Percentiles rank a stretch among this genome's conserved stretches.
phyloP scores from a whole-genome alignment of 2,797 vertebrate species.

The Sebastes hopkinsi region DNA sequence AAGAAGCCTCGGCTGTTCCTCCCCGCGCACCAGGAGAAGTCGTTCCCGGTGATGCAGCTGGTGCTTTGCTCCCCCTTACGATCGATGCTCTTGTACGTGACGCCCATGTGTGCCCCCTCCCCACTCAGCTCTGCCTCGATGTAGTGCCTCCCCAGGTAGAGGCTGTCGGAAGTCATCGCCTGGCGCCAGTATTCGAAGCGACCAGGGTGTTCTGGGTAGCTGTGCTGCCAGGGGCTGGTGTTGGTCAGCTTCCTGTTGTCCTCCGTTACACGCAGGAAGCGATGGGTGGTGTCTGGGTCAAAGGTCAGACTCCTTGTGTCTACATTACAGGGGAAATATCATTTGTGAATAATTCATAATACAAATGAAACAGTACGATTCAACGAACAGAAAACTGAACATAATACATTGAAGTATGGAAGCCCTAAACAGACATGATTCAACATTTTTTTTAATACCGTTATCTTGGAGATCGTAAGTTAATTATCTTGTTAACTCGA shows the following conservation, averaged over 20 bases:
- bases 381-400: too few relatives aligned
- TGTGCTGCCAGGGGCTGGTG: conserved; percentile 81
- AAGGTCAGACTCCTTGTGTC: conserved; percentile 57
- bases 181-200: conserved; percentile 79
- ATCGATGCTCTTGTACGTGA: conserved; percentile 77
- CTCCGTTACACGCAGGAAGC: conserved; percentile 78
- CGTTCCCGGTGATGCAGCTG: conserved; percentile 78
- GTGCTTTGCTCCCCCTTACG: conserved; percentile 71
- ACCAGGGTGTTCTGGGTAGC: conserved; percentile 73
- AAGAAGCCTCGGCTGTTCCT: conserved; percentile 78
- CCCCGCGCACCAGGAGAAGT: conserved; percentile 81
- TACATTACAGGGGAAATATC: neutral
- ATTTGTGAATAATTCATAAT: neutral
- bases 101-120: conserved; percentile 72
- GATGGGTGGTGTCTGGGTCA: conserved; percentile 76
- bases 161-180: conserved; percentile 77
- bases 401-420: too few relatives aligned
- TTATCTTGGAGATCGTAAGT: too few relatives aligned
- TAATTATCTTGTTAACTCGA: too few relatives aligned
- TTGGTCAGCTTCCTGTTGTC: conserved; percentile 79
- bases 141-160: conserved; percentile 79
- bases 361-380: neutral
- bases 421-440: too few relatives aligned
- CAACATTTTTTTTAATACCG: too few relatives aligned
- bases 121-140: conserved; percentile 77